Base-by-base conservation (phyloP, 1,140 invertebrate genomes). In the Oscheius sp. region DNA sequence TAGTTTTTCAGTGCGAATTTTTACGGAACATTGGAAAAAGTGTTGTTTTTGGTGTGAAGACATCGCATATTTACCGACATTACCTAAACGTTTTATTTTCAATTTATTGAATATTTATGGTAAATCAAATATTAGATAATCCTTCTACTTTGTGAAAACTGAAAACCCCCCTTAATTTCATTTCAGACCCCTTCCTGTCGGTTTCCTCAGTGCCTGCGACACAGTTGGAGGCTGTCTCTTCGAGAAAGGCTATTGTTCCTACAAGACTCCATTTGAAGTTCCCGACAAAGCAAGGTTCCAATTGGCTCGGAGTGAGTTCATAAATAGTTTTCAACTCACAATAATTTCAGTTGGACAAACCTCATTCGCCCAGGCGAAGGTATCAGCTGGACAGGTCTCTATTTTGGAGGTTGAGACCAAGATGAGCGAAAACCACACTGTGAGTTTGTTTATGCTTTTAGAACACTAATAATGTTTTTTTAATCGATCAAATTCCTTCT, bases 151-250 rank as follows among this genome's bases (percentile, higher is more conserved):
- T n/a, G n/a, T n/a, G n/a, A n/a, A n/a, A n/a, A n/a, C n/a, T 42
- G 38, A 10, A n/a, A 42, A 42, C 38, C 38, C 38, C 10, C n/a
- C 10, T n/a, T 42, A 42, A 42, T 42, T 10, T 42, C 10, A 42
- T 42, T 73, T 0, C 32, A 62, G 49, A 28, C n/a, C 35, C 13
- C 18, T 66, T 34, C 63, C 46, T 18, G 3, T 67, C 7, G 62
- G 52, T 15, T 34, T 67, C 18, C 46, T 63, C 35, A 34, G 31
- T 0, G 46, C 46, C 1, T 79, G 78, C 55, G 45, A 55, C 10
- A 79, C 78, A 13, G 34, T 34, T 2, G 79, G 79, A 20, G 79
- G 79, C 28, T 80, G 79, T 58, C 68, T 80, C 2, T 80, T 80
- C 42, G 79, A 80, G 23, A 70, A 79, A 29, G 69, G 68, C 23